Evolutionary conservation across 2,113 vertebrate genomes (phyloP).

Genomic region (Cairina moschata): DNA sequence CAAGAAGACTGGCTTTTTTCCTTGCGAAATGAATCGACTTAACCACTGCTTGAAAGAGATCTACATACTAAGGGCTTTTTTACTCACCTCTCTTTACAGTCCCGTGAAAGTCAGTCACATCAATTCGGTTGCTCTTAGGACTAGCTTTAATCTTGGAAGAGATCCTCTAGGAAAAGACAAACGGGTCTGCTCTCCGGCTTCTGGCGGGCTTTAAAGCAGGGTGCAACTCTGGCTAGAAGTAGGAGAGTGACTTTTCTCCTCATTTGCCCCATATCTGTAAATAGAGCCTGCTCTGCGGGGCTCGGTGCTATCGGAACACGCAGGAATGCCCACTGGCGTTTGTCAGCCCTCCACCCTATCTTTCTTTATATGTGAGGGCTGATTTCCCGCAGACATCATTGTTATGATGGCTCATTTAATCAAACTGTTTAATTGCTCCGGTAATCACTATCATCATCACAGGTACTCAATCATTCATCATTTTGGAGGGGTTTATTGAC

Average conservation of each 20-base stretch:
- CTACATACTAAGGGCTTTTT: slow-evolving; percentile 68
- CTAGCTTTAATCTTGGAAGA: slow-evolving; percentile 76
- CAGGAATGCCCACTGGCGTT: slow-evolving; percentile 86
- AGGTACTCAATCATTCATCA: slow-evolving; percentile 86
- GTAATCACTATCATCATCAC: slow-evolving; percentile 87
- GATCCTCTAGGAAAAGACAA: slow-evolving; percentile 66
- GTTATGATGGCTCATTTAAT: slow-evolving; percentile 95
- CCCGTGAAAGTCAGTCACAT: slow-evolving; percentile 73
- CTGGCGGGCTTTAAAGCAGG: slow-evolving; percentile 72
- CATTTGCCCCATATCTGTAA: slow-evolving; percentile 72
- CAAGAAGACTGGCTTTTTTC: slow-evolving; percentile 40
- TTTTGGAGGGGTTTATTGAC: slow-evolving; percentile 90
- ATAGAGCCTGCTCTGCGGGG: slow-evolving; percentile 62
- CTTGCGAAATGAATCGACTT: slow-evolving; percentile 58
- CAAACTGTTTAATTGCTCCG: slow-evolving; percentile 87
- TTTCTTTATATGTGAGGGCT: slow-evolving; percentile 83
- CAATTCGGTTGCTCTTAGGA: slow-evolving; percentile 62
- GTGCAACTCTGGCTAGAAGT: slow-evolving; percentile 61
- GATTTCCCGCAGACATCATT: slow-evolving; percentile 93
- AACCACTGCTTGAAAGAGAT: slow-evolving; percentile 67
- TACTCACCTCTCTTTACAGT: slow-evolving; percentile 79
- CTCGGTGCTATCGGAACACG: slow-evolving; percentile 76
- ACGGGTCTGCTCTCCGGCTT: slow-evolving; percentile 26
- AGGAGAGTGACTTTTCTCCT: slow-evolving; percentile 66
- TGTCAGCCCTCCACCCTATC: slow-evolving; percentile 85